Evolutionary conservation across 2,888 invertebrate genomes (phyloP).

Genomic region (Ophion ellenae): DNA sequence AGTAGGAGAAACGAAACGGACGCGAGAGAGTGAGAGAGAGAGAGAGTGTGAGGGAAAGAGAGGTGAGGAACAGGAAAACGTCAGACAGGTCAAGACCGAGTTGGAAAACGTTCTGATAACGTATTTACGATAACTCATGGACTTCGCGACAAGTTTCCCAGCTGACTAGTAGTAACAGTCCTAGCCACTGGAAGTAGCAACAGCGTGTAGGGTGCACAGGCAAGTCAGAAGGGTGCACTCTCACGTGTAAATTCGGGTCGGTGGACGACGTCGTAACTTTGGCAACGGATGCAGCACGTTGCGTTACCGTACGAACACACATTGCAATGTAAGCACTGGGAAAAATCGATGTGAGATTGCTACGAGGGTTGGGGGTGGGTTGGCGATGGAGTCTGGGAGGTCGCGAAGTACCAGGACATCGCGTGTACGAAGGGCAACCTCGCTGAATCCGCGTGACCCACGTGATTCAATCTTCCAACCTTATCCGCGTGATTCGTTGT

Average conservation of each 20-base stretch:
- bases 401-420: constrained; percentile 64
- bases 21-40: neutral
- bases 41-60: neutral
- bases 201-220: neutral
- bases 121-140: constrained; percentile 50
- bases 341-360: constrained; percentile 67
- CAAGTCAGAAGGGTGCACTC: constrained; percentile 28
- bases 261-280: constrained; percentile 61
- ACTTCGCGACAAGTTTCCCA: constrained; percentile 23
- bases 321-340: constrained; percentile 1
- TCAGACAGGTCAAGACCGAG: neutral
- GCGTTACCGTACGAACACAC: neutral
- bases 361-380: constrained; percentile 25
- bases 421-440: constrained; percentile 61
- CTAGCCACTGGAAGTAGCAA: constrained; percentile 6
- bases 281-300: constrained; percentile 60
- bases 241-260: constrained; percentile 20
- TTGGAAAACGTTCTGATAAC: constrained; percentile 34
- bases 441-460: constrained; percentile 1
- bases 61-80: neutral
- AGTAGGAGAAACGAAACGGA: too few species aligned
- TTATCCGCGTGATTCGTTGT: constrained; percentile 1
- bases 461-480: constrained; percentile 8
- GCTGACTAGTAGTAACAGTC: constrained; percentile 2
- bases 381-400: neutral